Evolutionary conservation across 2,797 vertebrate species (phyloP), one percentile per base, ranked within the genome.

Genomic region (Neostethus bicornis): DNA sequence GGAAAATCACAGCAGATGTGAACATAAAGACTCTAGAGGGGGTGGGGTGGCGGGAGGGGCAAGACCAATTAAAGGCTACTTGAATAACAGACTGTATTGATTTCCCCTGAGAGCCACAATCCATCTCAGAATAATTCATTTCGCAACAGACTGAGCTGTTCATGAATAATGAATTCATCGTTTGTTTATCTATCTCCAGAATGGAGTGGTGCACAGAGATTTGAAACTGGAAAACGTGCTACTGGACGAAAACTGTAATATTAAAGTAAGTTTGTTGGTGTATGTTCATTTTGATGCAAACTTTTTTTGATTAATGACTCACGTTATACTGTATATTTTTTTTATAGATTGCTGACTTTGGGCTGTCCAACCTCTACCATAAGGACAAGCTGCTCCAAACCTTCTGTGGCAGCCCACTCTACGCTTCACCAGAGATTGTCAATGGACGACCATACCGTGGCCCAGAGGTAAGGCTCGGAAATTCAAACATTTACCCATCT

Each of bases 211-310:
- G 80, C 97, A 99, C 88, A 92, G 97, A 83, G 97, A 99, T 86
- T 87, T 99, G 87, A 99, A 99, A 93, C 91, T 99, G 94, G 97
- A 99, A 94, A 99, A 99, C 64, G 97, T 99, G 88, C 94, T 99
- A 91, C 96, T 99, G 70, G 97, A 99, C 92, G 97, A 98, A 91
- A 98, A 94, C 93, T 95, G 95, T 92, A 99, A 99, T 86, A 99
- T 99, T 85, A 99, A 99, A 96, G 97, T 99, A 91, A 70, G 25
- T 46, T 48, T 51, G 2, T 31, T n/a, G n/a, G n/a, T n/a, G n/a
- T n/a, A n/a, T n/a, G n/a, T n/a, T n/a, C n/a, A n/a, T n/a, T n/a
- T n/a, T n/a, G n/a, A n/a, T n/a, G n/a, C n/a, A n/a, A n/a, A n/a
- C n/a, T n/a, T n/a, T n/a, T n/a, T n/a, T n/a, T n/a, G n/a, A n/a